phyloP scores from a whole-genome alignment of 2,888 invertebrate species.

The Theretra japonica region DNA sequence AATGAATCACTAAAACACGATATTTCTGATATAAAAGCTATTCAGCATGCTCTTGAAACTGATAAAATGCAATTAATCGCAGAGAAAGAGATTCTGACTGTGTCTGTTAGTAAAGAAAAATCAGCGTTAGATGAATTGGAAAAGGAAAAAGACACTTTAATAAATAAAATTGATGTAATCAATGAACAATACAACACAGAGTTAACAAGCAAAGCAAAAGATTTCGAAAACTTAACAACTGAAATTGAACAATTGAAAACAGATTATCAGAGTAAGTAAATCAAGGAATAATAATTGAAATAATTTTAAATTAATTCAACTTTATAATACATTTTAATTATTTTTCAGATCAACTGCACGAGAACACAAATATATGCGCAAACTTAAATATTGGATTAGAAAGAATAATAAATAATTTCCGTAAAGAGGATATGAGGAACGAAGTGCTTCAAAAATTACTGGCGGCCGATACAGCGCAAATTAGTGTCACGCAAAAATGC shows the following conservation, averaged over 20 bases:
- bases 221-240: slow-evolving; percentile 43
- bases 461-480: slow-evolving; percentile 32
- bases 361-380: slow-evolving; percentile 40
- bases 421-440: slow-evolving; percentile 43
- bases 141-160: slow-evolving; percentile 46
- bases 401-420: slow-evolving; percentile 47
- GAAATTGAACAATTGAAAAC: slow-evolving; percentile 45
- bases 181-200: slow-evolving; percentile 42
- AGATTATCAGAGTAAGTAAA: slow-evolving; percentile 53
- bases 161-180: slow-evolving; percentile 43
- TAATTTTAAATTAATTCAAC: not conserved
- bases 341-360: slow-evolving; percentile 47
- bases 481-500: slow-evolving; percentile 43
- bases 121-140: slow-evolving; percentile 47
- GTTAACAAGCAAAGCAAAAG: slow-evolving; percentile 42
- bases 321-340: slow-evolving; percentile 31
- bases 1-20: slow-evolving; percentile 35
- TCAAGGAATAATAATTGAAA: not conserved
- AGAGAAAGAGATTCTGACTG: slow-evolving; percentile 45
- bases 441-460: slow-evolving; percentile 48
- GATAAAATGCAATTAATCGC: slow-evolving; percentile 34
- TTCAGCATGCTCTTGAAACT: slow-evolving; percentile 31
- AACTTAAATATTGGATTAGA: slow-evolving; percentile 47
- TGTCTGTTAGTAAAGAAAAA: slow-evolving; percentile 47
- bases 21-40: slow-evolving; percentile 7